Base-by-base conservation (phyloP, 2,888 invertebrate species). In the Melinaea marsaeus region DNA sequence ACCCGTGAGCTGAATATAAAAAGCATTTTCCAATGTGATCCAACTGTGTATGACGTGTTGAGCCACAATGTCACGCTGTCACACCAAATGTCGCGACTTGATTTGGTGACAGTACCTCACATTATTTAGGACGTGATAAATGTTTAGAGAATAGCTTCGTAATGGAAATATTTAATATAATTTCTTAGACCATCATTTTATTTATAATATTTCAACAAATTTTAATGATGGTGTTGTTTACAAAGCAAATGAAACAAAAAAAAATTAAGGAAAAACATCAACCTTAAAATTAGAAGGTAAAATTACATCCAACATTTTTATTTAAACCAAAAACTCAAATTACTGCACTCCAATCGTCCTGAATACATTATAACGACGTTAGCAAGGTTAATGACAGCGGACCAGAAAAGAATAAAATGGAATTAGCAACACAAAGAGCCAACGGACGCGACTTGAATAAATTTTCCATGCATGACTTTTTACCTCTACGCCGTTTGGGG, bases 391-490 rank as follows among this genome's bases (percentile, higher is more conserved):
- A 79, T 80, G 79, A 77, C 75, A 74, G 73, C 70, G 71, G 74
- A 76, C 77, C 70, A 75, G 77, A 78, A 79, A 79, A 80, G 74
- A 83, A 82, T 83, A 79, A 81, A 83, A 84, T 79, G 76, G 74
- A 79, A 85, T 85, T 84, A 85, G 80, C 82, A 82, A 83, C 79
- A 83, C 81, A 85, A 85, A 83, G 81, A 76, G 74, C 70, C 64
- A 63, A 66, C 71, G 78, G 76, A 80, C 79, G 78, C 64, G 75
- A 76, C 72, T 71, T 72, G 83, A 82, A 83, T 83, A 84, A 79
- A 79, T 82, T 80, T 74, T 69, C 70, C 79, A 78, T 77, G 78
- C 75, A 79, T 77, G 80, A 79, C 81, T 81, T 79, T 79, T 80
- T 77, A 74, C 71, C 70, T 72, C 69, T 60, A 65, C 69, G 55